phyloP scores from a whole-genome alignment of 64 coral and sea anemone species.

The Porites australiensis region DNA sequence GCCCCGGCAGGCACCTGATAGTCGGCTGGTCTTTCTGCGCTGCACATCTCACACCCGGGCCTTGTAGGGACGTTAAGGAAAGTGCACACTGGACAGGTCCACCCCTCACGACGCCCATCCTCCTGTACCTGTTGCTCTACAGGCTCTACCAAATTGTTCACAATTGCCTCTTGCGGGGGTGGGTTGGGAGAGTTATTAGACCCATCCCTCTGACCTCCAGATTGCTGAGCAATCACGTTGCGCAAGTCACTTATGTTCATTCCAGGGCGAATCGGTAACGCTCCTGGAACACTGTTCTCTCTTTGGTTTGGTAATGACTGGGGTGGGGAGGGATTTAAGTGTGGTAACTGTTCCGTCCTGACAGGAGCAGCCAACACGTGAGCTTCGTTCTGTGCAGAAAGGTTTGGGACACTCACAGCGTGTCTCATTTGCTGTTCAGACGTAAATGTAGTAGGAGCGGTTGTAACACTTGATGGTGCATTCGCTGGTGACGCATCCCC shows the following conservation, averaged over 20 bases:
- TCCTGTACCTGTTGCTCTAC: background rate
- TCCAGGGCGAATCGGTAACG: background rate
- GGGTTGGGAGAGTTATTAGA: background rate
- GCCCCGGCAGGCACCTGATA: constrained; percentile 80
- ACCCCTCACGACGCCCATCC: constrained; percentile 21
- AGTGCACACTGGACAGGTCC: constrained; percentile 81
- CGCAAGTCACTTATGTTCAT: background rate
- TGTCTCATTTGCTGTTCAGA: background rate
- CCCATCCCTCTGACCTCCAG: background rate
- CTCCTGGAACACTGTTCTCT: background rate
- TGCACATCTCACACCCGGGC: constrained; percentile 92
- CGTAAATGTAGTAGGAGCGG: too few relatives aligned
- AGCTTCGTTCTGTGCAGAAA: background rate
- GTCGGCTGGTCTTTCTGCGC: constrained; percentile 67
- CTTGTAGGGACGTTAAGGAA: constrained; percentile 86
- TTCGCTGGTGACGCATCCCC: constrained; percentile 8
- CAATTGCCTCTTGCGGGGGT: background rate
- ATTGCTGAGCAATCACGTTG: background rate
- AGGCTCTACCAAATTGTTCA: constrained; percentile 19
- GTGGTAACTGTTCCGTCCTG: background rate
- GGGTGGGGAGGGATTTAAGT: background rate
- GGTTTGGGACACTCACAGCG: background rate
- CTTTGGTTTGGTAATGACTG: background rate
- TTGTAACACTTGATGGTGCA: background rate
- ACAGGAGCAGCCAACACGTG: background rate